A percentile compares a stretch with the other conserved stretches of the same genome.
phyloP scores from a whole-genome alignment of 2,113 vertebrate species.

The Murina feae region DNA sequence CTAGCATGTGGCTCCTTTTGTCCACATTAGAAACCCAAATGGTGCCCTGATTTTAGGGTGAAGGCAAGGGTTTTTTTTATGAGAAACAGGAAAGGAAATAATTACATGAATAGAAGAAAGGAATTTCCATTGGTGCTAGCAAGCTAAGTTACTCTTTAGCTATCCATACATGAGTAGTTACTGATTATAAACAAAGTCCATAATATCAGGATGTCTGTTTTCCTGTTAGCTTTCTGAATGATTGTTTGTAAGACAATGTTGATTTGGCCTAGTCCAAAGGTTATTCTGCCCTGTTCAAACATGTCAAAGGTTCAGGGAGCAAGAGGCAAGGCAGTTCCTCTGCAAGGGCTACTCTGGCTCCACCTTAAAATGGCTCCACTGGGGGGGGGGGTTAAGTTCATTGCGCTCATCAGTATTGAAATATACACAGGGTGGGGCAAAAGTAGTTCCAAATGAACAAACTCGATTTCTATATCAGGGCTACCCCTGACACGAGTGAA shows the following conservation, averaged over 20 bases:
- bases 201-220: background rate
- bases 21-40: background rate
- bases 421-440: background rate
- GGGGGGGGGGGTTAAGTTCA: no score
- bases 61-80: background rate
- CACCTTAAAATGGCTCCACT: background rate
- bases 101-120: background rate
- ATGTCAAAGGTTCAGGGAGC: background rate
- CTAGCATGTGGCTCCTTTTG: no score
- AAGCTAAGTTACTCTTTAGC: background rate
- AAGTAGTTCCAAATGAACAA: background rate
- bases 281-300: background rate
- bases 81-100: background rate
- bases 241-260: no score
- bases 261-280: background rate
- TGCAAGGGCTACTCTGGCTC: background rate
- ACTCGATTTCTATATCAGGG: slow-evolving; percentile 65
- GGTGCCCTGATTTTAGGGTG: background rate
- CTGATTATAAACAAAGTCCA: background rate
- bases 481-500: slow-evolving; percentile 83
- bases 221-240: background rate
- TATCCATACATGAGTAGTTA: background rate
- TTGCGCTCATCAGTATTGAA: background rate
- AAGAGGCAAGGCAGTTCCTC: background rate
- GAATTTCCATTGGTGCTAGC: background rate